Evolutionary conservation across 2,113 vertebrate species (phyloP).

Genomic region (Brachyistius frenatus): DNA sequence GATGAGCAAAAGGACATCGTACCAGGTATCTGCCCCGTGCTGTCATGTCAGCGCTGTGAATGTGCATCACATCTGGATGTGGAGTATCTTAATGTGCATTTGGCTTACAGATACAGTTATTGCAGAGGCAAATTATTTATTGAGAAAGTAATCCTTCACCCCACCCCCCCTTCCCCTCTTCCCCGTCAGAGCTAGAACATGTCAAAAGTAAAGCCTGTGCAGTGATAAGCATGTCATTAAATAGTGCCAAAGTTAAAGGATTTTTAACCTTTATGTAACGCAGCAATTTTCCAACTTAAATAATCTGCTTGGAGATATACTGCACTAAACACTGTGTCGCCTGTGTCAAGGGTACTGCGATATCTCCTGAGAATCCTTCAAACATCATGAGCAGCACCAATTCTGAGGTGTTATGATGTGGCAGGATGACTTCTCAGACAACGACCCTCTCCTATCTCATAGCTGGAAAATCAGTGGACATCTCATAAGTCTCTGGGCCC

Average conservation of each 20-base stretch:
- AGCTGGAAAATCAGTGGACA: constrained; percentile 63
- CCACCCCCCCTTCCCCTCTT: background rate
- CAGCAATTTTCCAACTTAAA: constrained; percentile 46
- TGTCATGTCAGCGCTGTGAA: constrained; percentile 46
- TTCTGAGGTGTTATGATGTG: constrained; percentile 75
- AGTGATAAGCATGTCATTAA: constrained; percentile 51
- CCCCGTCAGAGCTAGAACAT: constrained; percentile 29
- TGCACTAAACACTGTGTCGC: constrained; percentile 17
- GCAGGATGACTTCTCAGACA: constrained; percentile 56
- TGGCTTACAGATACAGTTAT: constrained; percentile 57
- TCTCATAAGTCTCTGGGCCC: constrained; percentile 60
- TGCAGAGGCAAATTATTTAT: constrained; percentile 36
- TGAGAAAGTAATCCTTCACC: constrained; percentile 47
- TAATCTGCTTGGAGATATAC: constrained; percentile 43
- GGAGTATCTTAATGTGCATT: constrained; percentile 57
- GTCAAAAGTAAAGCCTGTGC: constrained; percentile 26
- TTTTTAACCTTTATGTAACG: constrained; percentile 50
- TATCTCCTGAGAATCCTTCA: constrained; percentile 68
- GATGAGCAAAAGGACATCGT: constrained; percentile 69
- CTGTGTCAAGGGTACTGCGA: constrained; percentile 58
- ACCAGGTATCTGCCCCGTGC: constrained; percentile 59
- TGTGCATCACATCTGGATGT: constrained; percentile 32
- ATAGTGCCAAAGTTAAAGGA: constrained; percentile 44
- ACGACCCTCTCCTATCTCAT: constrained; percentile 37
- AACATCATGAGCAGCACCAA: constrained; percentile 68